A percentile compares a stretch with the other conserved stretches of the same genome.
phyloP scores from a whole-genome alignment of 2,888 invertebrate genomes.

The Pterostichus niger region DNA sequence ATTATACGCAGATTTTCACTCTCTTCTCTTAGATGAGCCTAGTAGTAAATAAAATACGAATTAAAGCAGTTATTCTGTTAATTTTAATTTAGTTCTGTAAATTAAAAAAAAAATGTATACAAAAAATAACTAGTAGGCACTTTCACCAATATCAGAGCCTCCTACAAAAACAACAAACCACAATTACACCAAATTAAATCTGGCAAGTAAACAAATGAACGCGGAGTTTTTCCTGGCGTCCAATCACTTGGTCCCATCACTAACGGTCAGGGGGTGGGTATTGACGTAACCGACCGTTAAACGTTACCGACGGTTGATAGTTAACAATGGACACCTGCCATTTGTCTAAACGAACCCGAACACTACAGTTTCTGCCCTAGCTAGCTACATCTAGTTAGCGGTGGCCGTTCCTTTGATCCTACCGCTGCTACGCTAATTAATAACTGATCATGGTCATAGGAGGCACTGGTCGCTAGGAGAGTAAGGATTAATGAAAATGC shows the following conservation, averaged over 20 bases:
- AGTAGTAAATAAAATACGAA: too few relatives aligned
- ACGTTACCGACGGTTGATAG: slow-evolving; percentile 48
- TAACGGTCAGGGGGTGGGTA: slow-evolving; percentile 17
- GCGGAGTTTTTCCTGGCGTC: not conserved
- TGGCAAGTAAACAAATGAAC: too few relatives aligned
- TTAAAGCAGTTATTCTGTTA: not conserved
- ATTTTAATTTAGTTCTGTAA: not conserved
- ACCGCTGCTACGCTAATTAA: slow-evolving; percentile 44
- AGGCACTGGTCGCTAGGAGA: too few relatives aligned
- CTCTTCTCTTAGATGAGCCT: too few relatives aligned
- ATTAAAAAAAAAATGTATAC: not conserved
- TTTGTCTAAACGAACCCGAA: slow-evolving; percentile 48
- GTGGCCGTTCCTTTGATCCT: slow-evolving; percentile 19
- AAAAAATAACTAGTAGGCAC: too few relatives aligned
- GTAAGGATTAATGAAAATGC: too few relatives aligned
- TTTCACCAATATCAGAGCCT: too few relatives aligned
- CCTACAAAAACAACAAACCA: too few relatives aligned
- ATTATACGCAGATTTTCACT: too few relatives aligned
- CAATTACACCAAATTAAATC: too few relatives aligned
- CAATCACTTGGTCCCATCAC: slow-evolving; percentile 6
- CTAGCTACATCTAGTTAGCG: slow-evolving; percentile 3
- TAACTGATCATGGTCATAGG: slow-evolving; percentile 45
- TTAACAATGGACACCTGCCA: slow-evolving; percentile 62
- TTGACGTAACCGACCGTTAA: slow-evolving; percentile 47
- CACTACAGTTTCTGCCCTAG: not conserved